phyloP scores from a whole-genome alignment of 2,888 invertebrate species.

The Andrena chrysosceles region DNA sequence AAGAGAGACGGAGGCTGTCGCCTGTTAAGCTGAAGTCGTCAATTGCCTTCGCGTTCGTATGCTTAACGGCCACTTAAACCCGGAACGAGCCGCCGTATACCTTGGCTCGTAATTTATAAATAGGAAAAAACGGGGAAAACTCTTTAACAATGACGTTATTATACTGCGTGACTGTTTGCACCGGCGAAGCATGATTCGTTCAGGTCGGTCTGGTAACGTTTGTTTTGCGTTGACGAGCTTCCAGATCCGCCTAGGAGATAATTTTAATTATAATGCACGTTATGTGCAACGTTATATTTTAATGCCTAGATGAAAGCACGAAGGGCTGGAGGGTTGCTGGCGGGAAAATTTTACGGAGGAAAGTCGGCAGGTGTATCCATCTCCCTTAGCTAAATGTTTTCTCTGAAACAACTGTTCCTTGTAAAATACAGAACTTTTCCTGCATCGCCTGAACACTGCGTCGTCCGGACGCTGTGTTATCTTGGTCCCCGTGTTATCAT shows the following conservation, averaged over 20 bases:
- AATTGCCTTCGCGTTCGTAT: constrained; percentile 55
- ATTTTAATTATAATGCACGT: constrained; percentile 40
- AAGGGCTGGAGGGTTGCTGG: background rate
- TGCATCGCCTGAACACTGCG: background rate
- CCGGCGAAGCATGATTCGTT: background rate
- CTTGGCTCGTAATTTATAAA: constrained; percentile 34
- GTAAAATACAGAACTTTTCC: background rate
- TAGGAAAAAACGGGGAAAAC: background rate
- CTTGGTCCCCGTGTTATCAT: background rate
- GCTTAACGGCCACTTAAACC: constrained; percentile 68
- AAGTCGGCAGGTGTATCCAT: background rate
- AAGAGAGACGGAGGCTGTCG: constrained; percentile 39
- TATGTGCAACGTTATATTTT: constrained; percentile 16
- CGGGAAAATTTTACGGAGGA: background rate
- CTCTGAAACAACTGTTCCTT: background rate
- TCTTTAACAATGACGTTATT: constrained; percentile 36
- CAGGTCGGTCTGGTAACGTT: constrained; percentile 14
- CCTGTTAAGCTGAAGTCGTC: constrained; percentile 64
- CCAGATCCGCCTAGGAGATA: constrained; percentile 33
- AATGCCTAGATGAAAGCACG: constrained; percentile 21
- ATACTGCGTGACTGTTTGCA: constrained; percentile 17
- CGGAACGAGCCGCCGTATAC: constrained; percentile 47
- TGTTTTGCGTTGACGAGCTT: constrained; percentile 30
- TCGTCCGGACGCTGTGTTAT: background rate
- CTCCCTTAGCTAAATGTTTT: background rate